Percentiles rank a stretch among this genome's conserved stretches.
Evolutionary conservation across 2,797 vertebrate genomes (phyloP).

Genomic region (Vireo griseus): DNA sequence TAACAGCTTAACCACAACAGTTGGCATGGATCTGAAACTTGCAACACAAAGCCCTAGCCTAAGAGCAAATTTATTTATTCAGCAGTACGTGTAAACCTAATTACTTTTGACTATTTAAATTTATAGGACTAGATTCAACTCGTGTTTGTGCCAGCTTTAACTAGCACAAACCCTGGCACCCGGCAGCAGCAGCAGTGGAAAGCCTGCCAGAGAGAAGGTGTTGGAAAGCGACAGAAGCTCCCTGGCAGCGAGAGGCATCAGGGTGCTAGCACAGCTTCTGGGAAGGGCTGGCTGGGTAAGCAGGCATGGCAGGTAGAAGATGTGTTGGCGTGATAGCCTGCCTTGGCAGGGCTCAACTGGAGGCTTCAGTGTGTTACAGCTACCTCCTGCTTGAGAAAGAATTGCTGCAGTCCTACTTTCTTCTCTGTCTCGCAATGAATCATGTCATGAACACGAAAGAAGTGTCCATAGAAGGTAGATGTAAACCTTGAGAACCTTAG

Average conservation of each 20-base stretch:
- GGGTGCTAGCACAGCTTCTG: constrained; percentile 11
- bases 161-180: constrained; percentile 47
- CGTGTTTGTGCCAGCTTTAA: constrained; percentile 42
- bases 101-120: constrained; percentile 66
- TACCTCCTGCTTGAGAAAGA: neutral
- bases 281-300: constrained; percentile 12
- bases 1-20: constrained; percentile 58
- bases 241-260: neutral
- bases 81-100: constrained; percentile 55
- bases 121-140: constrained; percentile 48
- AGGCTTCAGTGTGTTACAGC: neutral
- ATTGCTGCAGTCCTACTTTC: neutral
- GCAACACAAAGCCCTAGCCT: constrained; percentile 41
- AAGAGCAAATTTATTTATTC: constrained; percentile 59
- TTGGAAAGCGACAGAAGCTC: constrained; percentile 46
- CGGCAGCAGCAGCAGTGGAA: neutral
- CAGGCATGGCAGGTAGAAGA: constrained; percentile 44
- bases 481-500: neutral
- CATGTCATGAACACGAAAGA: neutral
- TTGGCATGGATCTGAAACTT: constrained; percentile 37
- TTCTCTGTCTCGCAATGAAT: neutral
- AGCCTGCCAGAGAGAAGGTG: constrained; percentile 37
- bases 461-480: neutral
- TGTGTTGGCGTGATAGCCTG: neutral
- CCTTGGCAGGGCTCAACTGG: neutral